A percentile compares a stretch with the other conserved stretches of the same genome.
These are phyloP conservation scores for Machaerirhynchus nigripectus DNA, from an alignment of 2,113 vertebrate genomes.

Conservation along the genomic window DNA sequence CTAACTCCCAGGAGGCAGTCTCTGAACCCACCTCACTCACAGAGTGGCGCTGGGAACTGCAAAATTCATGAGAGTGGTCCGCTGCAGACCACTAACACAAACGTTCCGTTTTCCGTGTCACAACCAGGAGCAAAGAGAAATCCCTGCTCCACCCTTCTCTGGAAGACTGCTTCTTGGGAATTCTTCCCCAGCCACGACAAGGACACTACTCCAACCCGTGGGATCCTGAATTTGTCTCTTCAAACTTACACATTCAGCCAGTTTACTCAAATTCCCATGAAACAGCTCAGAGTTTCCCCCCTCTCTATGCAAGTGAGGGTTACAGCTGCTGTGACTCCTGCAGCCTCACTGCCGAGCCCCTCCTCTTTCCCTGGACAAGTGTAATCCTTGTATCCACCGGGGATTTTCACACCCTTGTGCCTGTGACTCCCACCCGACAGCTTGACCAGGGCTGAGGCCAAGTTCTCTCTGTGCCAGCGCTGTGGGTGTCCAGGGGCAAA, in stretches of 20 bases:
- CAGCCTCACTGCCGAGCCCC: background rate
- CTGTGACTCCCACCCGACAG: background rate
- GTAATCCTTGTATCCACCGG: fast-evolving
- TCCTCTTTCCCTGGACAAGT: background rate
- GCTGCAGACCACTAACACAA: background rate
- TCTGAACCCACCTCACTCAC: too few species aligned
- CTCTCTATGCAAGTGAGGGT: background rate
- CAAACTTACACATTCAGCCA: fast-evolving
- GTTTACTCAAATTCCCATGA: background rate
- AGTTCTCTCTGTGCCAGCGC: background rate
- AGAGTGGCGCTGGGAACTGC: background rate
- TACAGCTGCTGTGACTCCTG: background rate
- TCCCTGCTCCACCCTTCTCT: background rate
- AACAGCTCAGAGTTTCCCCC: fast-evolving
- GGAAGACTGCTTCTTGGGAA: too few species aligned
- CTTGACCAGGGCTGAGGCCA: background rate
- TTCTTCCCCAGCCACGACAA: background rate
- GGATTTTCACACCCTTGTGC: background rate
- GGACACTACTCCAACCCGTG: background rate
- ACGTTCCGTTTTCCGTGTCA: background rate
- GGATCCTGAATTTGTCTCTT: too few species aligned
- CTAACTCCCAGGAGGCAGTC: background rate
- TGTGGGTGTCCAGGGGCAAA: fast-evolving
- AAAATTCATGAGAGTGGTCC: background rate
- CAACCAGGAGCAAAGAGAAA: background rate